Evolutionary conservation across 1,140 invertebrate species (phyloP).

Genomic region (Anthonomus grandis): DNA sequence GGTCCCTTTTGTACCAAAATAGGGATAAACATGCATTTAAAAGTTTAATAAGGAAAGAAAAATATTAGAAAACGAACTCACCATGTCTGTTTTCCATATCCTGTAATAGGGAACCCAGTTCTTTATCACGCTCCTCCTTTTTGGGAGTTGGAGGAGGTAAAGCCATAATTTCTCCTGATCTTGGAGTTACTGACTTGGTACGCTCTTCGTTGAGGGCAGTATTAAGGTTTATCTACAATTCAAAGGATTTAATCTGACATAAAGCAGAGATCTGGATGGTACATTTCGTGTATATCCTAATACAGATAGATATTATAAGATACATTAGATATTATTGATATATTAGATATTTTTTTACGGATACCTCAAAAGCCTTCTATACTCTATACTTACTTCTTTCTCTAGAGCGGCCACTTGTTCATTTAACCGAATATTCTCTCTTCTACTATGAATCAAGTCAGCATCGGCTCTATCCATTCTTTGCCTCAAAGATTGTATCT

Average conservation of each 20-base stretch:
- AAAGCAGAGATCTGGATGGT: too few relatives aligned
- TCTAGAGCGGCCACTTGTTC: constrained; percentile 74
- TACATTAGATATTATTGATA: too few relatives aligned
- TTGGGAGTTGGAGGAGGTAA: constrained; percentile 39
- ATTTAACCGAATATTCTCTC: constrained; percentile 69
- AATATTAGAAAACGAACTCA: constrained; percentile 48
- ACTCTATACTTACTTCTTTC: constrained; percentile 63
- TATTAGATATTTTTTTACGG: not conserved
- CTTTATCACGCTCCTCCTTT: constrained; percentile 55
- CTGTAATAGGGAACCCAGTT: constrained; percentile 67
- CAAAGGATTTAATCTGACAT: too few relatives aligned
- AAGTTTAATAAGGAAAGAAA: too few relatives aligned
- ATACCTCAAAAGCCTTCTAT: not conserved
- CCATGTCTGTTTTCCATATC: constrained; percentile 79
- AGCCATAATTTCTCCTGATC: constrained; percentile 36
- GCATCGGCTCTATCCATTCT: constrained; percentile 73
- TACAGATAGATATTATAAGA: too few relatives aligned
- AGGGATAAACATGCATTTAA: too few relatives aligned
- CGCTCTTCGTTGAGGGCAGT: constrained; percentile 44
- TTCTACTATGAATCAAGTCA: constrained; percentile 69
- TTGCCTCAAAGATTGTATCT: constrained; percentile 72
- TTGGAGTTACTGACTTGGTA: constrained; percentile 29
- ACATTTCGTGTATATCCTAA: too few relatives aligned
- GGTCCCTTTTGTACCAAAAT: too few relatives aligned
- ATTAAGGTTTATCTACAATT: constrained; percentile 50